Conservation (phyloP, 1,140 invertebrate genomes). For the Danaus melanippus region DNA sequence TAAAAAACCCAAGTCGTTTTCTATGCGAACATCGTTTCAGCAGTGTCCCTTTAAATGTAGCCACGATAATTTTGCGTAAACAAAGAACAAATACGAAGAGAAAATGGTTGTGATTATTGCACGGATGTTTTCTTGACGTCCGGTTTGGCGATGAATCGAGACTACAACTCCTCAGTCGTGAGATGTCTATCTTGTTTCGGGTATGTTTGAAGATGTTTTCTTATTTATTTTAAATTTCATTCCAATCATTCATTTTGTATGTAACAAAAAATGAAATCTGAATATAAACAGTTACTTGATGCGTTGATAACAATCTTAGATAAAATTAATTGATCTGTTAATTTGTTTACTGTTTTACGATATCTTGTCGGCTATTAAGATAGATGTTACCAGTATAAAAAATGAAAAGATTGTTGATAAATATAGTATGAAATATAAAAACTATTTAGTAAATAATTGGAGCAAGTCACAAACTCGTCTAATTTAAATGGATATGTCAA, state of each 20-base stretch:
- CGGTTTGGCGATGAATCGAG: constrained; percentile 42
- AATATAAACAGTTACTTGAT: neutral
- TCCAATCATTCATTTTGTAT: neutral
- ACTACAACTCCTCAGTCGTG: constrained; percentile 18
- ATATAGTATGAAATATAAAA: too few relatives aligned
- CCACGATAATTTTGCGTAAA: constrained; percentile 31
- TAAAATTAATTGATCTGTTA: too few relatives aligned
- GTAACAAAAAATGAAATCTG: constrained; percentile 1
- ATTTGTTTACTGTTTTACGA: too few relatives aligned
- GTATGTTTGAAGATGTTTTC: constrained; percentile 35
- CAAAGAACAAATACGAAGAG: constrained; percentile 22
- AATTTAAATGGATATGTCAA: too few relatives aligned
- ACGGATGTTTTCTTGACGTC: constrained; percentile 13
- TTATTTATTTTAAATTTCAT: too few relatives aligned
- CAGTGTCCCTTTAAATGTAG: constrained; percentile 38
- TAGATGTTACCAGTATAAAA: too few relatives aligned
- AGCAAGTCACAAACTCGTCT: too few relatives aligned
- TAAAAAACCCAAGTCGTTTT: constrained; percentile 50
- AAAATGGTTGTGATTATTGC: constrained; percentile 9
- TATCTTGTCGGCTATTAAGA: too few relatives aligned
- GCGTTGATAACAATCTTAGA: too few relatives aligned
- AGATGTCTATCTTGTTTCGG: constrained; percentile 52
- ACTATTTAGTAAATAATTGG: too few relatives aligned
- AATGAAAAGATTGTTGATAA: too few relatives aligned
- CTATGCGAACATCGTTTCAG: constrained; percentile 40